Evolutionary conservation across 2,797 vertebrate genomes (phyloP), one percentile per base, ranked within the genome.

Genomic region (Atherinosoma microstoma): DNA sequence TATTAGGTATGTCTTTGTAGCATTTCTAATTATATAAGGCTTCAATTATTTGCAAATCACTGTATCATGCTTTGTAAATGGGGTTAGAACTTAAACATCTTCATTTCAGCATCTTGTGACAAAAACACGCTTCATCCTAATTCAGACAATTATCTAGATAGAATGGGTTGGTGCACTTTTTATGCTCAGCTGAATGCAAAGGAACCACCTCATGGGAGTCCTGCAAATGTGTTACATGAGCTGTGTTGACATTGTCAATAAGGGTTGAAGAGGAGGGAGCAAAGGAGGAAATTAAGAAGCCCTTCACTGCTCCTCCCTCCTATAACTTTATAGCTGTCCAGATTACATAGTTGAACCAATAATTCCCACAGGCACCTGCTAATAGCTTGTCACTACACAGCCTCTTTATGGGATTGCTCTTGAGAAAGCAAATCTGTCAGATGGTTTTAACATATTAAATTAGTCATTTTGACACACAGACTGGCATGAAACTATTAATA

Each of bases 311-410:
- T 58, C 60, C 65, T 84, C 70, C 58, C 63, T 76, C 72, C 53
- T 64, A 62, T 70, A 62, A 86, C 66, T 90, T 76, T 83, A 61
- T 73, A 68, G 47, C 70, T 82, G 77, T 82, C 78, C 76, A 64
- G 70, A 84, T 87, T 80, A 79, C 69, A 73, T 85, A 86, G 85
- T 79, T 75, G 78, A 72, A 67, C 56, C 58, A 9, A 83, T 86
- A 85, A 77, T 88, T 81, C 82, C 84, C 57, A 67, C 63, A 76
- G 86, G 61, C 61, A 78, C 68, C 81, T 75, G 75, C 80, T 90
- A 90, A 89, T 88, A 62, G 60, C 80, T 83, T 83, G 82, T 86
- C 81, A 69, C 82, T 75, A 65, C 56, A 63, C 65, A 58, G 74
- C 61, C 64, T 79, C 72, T 71, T 79, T 73, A 70, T 36, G 64